Conservation (phyloP, 1,140 invertebrate species). For the Meloidogyne chitwoodi region DNA sequence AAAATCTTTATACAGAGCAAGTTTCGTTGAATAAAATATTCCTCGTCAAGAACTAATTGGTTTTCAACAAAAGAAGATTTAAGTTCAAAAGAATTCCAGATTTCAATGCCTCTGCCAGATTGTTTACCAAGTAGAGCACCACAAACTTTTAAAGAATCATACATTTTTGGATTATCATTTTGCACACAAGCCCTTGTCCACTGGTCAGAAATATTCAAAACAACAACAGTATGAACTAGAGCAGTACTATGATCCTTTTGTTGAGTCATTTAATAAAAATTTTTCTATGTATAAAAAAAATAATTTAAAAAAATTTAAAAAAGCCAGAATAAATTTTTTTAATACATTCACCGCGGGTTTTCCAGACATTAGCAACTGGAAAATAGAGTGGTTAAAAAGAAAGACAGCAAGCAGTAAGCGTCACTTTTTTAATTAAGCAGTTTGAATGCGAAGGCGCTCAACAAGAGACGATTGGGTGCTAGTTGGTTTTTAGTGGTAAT, state of each 20-base stretch:
- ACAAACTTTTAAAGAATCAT: constrained; percentile 24
- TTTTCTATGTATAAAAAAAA: not conserved
- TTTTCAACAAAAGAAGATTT: constrained; percentile 10
- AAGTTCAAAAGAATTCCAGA: constrained; percentile 39
- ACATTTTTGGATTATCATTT: constrained; percentile 29
- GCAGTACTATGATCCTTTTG: not conserved
- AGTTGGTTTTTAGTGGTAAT: no score
- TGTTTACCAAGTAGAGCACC: constrained; percentile 43
- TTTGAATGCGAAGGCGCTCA: no score
- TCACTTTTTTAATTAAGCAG: no score
- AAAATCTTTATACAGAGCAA: constrained; percentile 26
- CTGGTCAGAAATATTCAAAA: constrained; percentile 36
- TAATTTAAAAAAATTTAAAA: no score
- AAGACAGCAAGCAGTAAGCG: no score
- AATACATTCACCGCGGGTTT: no score
- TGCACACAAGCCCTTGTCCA: constrained; percentile 39
- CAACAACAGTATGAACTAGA: constrained; percentile 34
- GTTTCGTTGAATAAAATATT: constrained; percentile 41
- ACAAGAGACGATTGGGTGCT: no score
- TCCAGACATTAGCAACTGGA: no score
- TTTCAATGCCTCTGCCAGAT: constrained; percentile 31
- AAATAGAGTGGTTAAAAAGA: no score
- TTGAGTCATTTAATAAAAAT: not conserved
- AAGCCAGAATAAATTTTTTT: no score
- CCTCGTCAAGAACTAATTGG: constrained; percentile 28